phyloP scores from a whole-genome alignment of 2,888 invertebrate species.

The Patella caerulea region DNA sequence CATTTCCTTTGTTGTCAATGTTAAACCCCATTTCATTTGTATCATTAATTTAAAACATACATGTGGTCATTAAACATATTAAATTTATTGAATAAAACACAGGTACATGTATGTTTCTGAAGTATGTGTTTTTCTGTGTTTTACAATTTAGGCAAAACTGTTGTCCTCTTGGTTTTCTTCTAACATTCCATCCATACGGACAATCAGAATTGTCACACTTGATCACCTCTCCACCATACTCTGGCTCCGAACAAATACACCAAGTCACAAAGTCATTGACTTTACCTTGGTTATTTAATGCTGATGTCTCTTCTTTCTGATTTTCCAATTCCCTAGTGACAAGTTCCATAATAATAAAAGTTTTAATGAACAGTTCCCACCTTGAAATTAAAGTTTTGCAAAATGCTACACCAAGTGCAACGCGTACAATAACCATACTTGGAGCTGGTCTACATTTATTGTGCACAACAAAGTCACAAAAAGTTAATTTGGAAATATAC shows the following conservation, averaged over 20 bases:
- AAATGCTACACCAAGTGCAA: neutral
- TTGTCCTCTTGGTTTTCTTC: conserved; percentile 13
- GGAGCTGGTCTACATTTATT: neutral
- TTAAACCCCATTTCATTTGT: too few relatives aligned
- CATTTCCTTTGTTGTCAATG: too few relatives aligned
- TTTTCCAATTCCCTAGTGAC: neutral
- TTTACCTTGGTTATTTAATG: too few relatives aligned
- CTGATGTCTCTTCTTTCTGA: neutral
- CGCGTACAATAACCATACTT: neutral
- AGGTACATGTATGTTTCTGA: too few relatives aligned
- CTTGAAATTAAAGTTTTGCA: neutral
- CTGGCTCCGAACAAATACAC: too few relatives aligned
- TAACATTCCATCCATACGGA: conserved; percentile 28
- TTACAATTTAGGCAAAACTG: conserved; percentile 22
- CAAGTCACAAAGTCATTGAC: too few relatives aligned
- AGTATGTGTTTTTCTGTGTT: neutral
- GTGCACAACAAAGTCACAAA: conserved; percentile 25
- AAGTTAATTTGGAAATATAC: conserved; percentile 13
- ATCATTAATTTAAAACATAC: too few relatives aligned
- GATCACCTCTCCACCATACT: conserved; percentile 34
- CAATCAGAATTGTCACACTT: conserved; percentile 30
- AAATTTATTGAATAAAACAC: too few relatives aligned
- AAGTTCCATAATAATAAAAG: neutral
- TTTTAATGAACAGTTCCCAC: neutral
- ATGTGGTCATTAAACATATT: too few relatives aligned